These are phyloP conservation scores for Myocastor coypus DNA, from an alignment of 2,113 vertebrate genomes.

Conservation along the genomic window DNA sequence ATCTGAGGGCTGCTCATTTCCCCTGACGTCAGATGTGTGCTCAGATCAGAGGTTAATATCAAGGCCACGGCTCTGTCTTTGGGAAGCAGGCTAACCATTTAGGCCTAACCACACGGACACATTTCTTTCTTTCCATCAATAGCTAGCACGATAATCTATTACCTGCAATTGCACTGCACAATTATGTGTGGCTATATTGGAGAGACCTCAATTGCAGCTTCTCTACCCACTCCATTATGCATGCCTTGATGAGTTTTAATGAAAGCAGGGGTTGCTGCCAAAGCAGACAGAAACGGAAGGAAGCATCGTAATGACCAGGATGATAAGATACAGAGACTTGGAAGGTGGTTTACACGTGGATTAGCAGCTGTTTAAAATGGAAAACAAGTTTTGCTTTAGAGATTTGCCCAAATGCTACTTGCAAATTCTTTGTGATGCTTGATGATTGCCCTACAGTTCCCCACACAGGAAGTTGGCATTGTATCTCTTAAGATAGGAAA, in stretches of 20 bases:
- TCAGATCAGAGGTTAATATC: not conserved
- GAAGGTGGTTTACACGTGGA: not conserved
- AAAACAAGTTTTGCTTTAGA: constrained; percentile 58
- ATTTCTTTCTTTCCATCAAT: constrained; percentile 37
- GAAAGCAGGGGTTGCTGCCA: constrained; percentile 63
- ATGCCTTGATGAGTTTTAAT: constrained; percentile 74
- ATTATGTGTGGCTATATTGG: constrained; percentile 29
- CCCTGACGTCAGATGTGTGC: not conserved
- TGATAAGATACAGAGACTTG: constrained; percentile 38
- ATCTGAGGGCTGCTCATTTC: not conserved
- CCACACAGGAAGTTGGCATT: not conserved
- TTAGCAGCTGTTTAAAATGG: constrained; percentile 41
- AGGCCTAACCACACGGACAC: not conserved
- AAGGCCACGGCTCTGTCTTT: not conserved
- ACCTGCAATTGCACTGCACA: constrained; percentile 15
- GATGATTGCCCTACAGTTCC: not conserved
- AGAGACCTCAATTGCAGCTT: constrained; percentile 52
- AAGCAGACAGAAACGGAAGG: not conserved
- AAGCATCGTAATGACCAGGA: not conserved
- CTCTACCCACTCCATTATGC: constrained; percentile 55
- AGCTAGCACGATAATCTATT: constrained; percentile 63
- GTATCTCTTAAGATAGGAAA: constrained; percentile 51
- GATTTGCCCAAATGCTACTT: not conserved
- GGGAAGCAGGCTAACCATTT: not conserved
- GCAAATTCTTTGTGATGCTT: constrained; percentile 18